A percentile compares a stretch with the other conserved stretches of the same genome.
phyloP scores from a whole-genome alignment of 2,797 vertebrate species.

The Notolepis coatsorum region DNA sequence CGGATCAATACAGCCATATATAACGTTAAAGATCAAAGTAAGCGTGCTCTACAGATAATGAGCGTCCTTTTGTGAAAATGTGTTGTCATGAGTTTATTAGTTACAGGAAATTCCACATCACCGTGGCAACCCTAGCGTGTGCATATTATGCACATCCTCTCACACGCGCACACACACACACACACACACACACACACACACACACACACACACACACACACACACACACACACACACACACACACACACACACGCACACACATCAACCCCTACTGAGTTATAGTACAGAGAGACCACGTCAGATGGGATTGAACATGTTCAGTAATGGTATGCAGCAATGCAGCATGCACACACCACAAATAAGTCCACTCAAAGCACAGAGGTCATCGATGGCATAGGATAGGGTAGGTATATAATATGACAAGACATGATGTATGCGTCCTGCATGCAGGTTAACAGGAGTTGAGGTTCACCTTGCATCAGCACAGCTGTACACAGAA shows the following conservation, averaged over 20 bases:
- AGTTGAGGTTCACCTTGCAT: slow-evolving; percentile 14
- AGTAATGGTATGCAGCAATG: slow-evolving; percentile 45
- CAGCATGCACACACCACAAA: slow-evolving; percentile 22
- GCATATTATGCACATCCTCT: slow-evolving; percentile 14
- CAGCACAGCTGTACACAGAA: neutral
- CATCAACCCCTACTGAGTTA: slow-evolving; percentile 21
- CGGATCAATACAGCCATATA: too few relatives aligned
- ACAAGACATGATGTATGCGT: slow-evolving; percentile 12
- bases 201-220: neutral
- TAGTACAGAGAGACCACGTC: slow-evolving; percentile 25
- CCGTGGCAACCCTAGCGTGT: too few relatives aligned
- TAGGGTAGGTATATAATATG: neutral
- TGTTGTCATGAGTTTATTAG: too few relatives aligned
- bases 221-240: neutral
- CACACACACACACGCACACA: neutral
- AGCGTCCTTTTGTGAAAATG: too few relatives aligned
- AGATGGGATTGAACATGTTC: slow-evolving; percentile 30
- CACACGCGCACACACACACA: neutral
- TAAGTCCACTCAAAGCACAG: slow-evolving; percentile 13
- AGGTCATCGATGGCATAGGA: slow-evolving; percentile 9
- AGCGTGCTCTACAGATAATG: too few relatives aligned
- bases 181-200: neutral
- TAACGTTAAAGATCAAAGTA: too few relatives aligned
- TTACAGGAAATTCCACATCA: too few relatives aligned
- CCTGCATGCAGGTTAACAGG: neutral